Percentiles rank a stretch among this genome's conserved stretches.
Evolutionary conservation across 2,888 invertebrate genomes (phyloP).

Genomic region (Galerucella nymphaeae): DNA sequence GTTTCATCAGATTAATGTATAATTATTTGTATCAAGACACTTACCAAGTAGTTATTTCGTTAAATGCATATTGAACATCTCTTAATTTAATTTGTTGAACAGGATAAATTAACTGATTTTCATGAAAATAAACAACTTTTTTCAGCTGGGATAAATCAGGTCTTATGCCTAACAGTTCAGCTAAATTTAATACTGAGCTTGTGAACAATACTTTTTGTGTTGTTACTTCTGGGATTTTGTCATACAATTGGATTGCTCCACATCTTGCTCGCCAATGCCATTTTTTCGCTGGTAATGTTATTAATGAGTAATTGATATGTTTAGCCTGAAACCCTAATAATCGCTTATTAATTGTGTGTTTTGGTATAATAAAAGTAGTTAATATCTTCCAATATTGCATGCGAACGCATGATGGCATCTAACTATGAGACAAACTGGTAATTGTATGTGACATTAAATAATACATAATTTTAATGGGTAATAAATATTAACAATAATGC

Average conservation of each 20-base stretch:
- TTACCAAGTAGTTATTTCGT: slow-evolving; percentile 78
- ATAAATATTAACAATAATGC: slow-evolving; percentile 2
- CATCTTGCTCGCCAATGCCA: slow-evolving; percentile 84
- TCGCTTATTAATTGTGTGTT: slow-evolving; percentile 6
- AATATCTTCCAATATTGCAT: too few relatives aligned
- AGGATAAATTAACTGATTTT: slow-evolving; percentile 81
- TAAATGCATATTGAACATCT: slow-evolving; percentile 81
- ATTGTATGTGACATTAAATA: background rate
- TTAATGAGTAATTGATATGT: slow-evolving; percentile 62
- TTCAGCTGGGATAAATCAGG: slow-evolving; percentile 70
- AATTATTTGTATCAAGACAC: slow-evolving; percentile 33
- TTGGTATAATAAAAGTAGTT: background rate
- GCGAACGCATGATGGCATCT: too few relatives aligned
- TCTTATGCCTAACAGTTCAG: slow-evolving; percentile 76
- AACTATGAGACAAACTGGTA: too few relatives aligned
- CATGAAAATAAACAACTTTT: slow-evolving; percentile 82
- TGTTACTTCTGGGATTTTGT: slow-evolving; percentile 69
- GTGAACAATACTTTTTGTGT: slow-evolving; percentile 72
- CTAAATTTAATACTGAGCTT: slow-evolving; percentile 77
- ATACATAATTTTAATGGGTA: background rate
- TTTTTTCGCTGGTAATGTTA: slow-evolving; percentile 75
- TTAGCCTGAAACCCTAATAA: slow-evolving; percentile 27
- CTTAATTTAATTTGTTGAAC: slow-evolving; percentile 73
- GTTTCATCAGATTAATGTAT: background rate
- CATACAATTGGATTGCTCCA: slow-evolving; percentile 72